A percentile compares a stretch with the other conserved stretches of the same genome.
Evolutionary conservation across 2,797 vertebrate genomes (phyloP).

Genomic region (Yasuhikotakia modesta): DNA sequence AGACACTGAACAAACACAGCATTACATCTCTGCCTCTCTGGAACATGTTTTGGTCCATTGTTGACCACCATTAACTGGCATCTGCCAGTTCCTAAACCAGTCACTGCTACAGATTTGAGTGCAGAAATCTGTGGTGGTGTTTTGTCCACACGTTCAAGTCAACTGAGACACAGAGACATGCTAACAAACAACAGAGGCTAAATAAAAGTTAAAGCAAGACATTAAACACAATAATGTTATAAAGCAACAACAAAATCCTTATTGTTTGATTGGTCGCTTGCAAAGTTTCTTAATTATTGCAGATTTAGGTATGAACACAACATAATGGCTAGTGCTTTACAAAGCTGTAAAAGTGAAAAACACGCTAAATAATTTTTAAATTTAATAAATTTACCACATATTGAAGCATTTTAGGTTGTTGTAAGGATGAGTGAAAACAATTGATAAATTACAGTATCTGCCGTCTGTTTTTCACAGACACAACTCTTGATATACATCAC

Average conservation of each 20-base stretch:
- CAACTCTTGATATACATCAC: too few relatives aligned
- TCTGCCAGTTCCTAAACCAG: slow-evolving; percentile 23
- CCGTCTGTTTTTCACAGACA: too few relatives aligned
- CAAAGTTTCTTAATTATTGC: slow-evolving; percentile 54
- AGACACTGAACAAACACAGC: slow-evolving; percentile 63
- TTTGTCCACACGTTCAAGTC: slow-evolving; percentile 27
- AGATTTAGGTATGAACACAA: slow-evolving; percentile 38
- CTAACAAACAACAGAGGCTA: slow-evolving; percentile 16
- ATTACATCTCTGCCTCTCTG: slow-evolving; percentile 69
- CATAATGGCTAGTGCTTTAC: slow-evolving; percentile 23
- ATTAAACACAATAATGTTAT: slow-evolving; percentile 38
- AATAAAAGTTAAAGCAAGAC: slow-evolving; percentile 60
- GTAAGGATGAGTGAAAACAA: too few relatives aligned
- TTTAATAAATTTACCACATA: too few relatives aligned
- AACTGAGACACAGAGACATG: slow-evolving; percentile 31
- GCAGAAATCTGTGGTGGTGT: slow-evolving; percentile 23
- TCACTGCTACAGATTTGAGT: slow-evolving; percentile 32
- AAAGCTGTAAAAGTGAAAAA: slow-evolving; percentile 4
- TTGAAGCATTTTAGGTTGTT: too few relatives aligned
- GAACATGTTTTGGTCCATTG: slow-evolving; percentile 69
- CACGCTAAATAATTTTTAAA: slow-evolving; percentile 19
- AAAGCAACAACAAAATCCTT: slow-evolving; percentile 49
- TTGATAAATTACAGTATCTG: too few relatives aligned
- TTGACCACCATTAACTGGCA: slow-evolving; percentile 15
- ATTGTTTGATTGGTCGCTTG: slow-evolving; percentile 42